These are phyloP conservation scores for Drosophila kuntzei DNA, from an alignment of 2,888 invertebrate genomes.

Conservation along the genomic window DNA sequence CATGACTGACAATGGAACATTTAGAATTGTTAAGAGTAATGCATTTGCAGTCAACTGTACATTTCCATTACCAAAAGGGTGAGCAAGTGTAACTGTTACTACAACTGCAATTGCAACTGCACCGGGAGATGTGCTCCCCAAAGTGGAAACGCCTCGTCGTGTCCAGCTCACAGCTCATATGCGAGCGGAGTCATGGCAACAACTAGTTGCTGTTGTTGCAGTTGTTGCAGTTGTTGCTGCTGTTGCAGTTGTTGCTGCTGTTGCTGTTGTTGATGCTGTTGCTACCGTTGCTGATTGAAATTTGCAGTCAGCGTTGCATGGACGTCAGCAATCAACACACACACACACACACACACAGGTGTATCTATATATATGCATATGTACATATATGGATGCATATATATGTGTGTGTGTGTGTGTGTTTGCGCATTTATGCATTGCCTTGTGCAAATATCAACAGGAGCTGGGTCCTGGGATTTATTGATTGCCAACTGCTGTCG, in stretches of 20 bases:
- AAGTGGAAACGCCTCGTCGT: slow-evolving; percentile 10
- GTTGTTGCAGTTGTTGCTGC: background rate
- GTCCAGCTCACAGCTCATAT: background rate
- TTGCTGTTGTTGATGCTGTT: background rate
- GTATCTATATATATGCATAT: background rate
- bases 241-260: background rate
- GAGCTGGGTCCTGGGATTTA: slow-evolving; percentile 77
- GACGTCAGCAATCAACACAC: slow-evolving; percentile 68
- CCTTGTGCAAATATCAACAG: slow-evolving; percentile 74
- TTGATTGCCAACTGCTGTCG: slow-evolving; percentile 65
- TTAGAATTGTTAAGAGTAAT: background rate
- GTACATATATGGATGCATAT: background rate
- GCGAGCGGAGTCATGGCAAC: slow-evolving; percentile 59
- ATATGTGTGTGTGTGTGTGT: background rate
- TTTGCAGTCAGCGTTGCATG: slow-evolving; percentile 50
- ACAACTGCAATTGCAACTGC: slow-evolving; percentile 26
- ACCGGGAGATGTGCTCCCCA: slow-evolving; percentile 4
- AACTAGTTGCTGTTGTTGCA: slow-evolving; percentile 64
- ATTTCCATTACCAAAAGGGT: slow-evolving; percentile 29
- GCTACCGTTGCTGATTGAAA: slow-evolving; percentile 33
- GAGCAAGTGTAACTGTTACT: slow-evolving; percentile 14
- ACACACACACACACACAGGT: slow-evolving; percentile 16
- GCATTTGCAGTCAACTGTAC: slow-evolving; percentile 56
- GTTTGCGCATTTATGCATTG: slow-evolving; percentile 70
- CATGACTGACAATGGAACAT: background rate